These are phyloP conservation scores for Macrosoma leucophasiata DNA, from an alignment of 2,888 invertebrate genomes.

Conservation along the genomic window DNA sequence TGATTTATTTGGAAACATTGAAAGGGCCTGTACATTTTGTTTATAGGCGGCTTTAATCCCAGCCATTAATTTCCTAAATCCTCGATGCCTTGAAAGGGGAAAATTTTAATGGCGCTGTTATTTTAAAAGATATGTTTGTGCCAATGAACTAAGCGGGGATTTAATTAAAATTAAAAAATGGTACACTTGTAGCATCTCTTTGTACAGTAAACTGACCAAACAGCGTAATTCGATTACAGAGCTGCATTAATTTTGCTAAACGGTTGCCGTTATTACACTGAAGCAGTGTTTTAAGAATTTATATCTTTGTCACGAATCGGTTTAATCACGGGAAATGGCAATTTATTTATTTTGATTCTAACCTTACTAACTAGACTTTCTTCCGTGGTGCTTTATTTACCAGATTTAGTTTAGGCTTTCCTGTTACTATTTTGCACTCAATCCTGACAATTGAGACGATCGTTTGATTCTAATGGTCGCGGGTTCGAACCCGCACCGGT, in stretches of 20 bases:
- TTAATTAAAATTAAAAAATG: slow-evolving; percentile 2
- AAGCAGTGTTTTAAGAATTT: not conserved
- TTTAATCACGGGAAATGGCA: not conserved
- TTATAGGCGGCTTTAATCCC: too few relatives aligned
- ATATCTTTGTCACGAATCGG: not conserved
- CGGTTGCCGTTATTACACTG: not conserved
- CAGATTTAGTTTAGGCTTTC: slow-evolving; percentile 10
- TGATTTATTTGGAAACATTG: too few relatives aligned
- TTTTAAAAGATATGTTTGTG: slow-evolving; percentile 1
- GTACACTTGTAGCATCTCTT: not conserved
- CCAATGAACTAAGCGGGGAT: too few relatives aligned
- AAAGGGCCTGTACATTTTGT: too few relatives aligned
- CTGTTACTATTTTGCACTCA: too few relatives aligned
- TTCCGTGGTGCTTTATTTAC: not conserved
- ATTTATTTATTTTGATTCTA: slow-evolving; percentile 7
- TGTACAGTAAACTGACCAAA: not conserved
- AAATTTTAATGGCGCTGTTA: too few relatives aligned
- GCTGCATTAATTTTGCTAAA: slow-evolving; percentile 1
- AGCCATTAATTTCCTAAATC: too few relatives aligned
- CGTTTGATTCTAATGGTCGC: too few relatives aligned
- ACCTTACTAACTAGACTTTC: too few relatives aligned
- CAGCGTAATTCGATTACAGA: not conserved
- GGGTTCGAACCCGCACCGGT: too few relatives aligned
- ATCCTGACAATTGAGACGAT: too few relatives aligned
- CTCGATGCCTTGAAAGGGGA: too few relatives aligned